Base-by-base conservation (phyloP, 2,113 vertebrate species). In the Cariama cristata region DNA sequence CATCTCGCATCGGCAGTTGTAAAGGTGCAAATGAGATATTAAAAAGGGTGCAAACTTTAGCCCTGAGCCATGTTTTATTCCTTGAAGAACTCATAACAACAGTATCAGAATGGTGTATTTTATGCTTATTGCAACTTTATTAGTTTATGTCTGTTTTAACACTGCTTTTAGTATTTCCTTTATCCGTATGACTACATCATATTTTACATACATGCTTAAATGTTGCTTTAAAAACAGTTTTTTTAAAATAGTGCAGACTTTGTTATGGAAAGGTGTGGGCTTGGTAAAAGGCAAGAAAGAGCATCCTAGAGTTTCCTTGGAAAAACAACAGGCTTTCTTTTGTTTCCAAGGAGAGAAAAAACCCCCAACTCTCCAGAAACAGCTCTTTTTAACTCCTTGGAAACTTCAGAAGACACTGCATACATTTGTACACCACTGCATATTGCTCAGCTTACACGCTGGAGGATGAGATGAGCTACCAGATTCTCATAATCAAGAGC, bases 381-480 rank as follows among this genome's bases (percentile, higher is more conserved):
- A 60, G 45, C 13, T 42, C 15, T 79, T 89, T 50, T 14, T 45
- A 67, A 56, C 44, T 72, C 60, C 56, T 33, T 55, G 56, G 66
- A 49, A 68, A 60, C 53, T 49, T 75, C 5, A 38, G 71, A 68
- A 88, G 26, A 13, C 3, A 2, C 47, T 19, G 52, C 22, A 6
- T 35, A 15, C 22, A 1, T 58, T 28, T 68, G 24, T 32, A 30
- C 33, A 27, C 17, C 0, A 6, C 53, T 1, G 2, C 52, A 1
- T 26, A 14, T 4, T 38, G 62, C 67, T 84, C 60, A 84, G 81
- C 40, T 67, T 14, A 21, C 23, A 9, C 0, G 0, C 67, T 32
- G 32, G 30, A 92, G 53, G 49, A 44, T n/a, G 42, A 74, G 35
- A 28, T n/a, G 49, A 53, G 44, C 32, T n/a, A 35, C 45, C 77